Evolutionary conservation across 2,797 vertebrate species (phyloP).

Genomic region (Caiman crocodilus): DNA sequence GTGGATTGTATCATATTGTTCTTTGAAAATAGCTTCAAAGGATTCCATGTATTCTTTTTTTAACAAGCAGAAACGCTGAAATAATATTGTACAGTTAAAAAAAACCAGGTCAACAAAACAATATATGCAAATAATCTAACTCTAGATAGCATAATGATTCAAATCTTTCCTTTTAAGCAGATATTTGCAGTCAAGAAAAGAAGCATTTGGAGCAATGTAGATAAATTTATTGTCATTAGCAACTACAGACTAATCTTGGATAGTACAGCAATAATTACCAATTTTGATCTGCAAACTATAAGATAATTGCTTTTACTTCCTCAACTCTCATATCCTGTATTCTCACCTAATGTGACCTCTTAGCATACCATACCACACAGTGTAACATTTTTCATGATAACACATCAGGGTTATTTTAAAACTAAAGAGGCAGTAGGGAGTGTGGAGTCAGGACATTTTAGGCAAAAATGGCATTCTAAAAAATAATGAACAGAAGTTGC

Average conservation of each 20-base stretch:
- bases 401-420: fast-evolving
- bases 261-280: conserved; percentile 10
- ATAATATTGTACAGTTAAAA: conserved; percentile 14
- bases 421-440: neutral
- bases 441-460: neutral
- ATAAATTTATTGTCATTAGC: neutral
- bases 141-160: neutral
- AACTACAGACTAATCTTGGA: neutral
- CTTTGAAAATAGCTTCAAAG: conserved; percentile 95
- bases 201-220: neutral
- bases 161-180: conserved; percentile 8
- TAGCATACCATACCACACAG: neutral
- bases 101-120: neutral
- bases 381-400: neutral
- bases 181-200: neutral
- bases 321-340: neutral
- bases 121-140: neutral
- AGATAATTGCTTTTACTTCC: neutral
- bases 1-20: conserved; percentile 98
- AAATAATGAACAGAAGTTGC: neutral
- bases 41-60: conserved; percentile 99
- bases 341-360: neutral
- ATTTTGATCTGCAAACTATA: conserved; percentile 1
- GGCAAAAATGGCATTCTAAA: neutral
- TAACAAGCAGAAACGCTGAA: conserved; percentile 94